Evolutionary conservation across 2,113 vertebrate genomes (phyloP).

Genomic region (Hippocampus comes): DNA sequence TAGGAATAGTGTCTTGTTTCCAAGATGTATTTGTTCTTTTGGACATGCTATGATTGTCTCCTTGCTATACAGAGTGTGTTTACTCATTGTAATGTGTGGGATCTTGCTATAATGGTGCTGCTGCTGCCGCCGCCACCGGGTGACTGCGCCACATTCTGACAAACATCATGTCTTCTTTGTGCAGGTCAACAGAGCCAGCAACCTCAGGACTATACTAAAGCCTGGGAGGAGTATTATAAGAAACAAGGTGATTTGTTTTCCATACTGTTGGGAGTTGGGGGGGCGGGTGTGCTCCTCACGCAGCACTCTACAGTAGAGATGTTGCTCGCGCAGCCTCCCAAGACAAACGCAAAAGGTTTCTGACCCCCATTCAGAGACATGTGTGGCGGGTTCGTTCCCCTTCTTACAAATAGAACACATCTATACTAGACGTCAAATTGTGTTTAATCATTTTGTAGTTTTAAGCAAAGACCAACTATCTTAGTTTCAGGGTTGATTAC

Average conservation of each 20-base stretch:
- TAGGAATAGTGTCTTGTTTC: constrained; percentile 34
- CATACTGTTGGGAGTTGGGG: constrained; percentile 36
- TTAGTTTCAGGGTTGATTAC: no score
- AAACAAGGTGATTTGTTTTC: constrained; percentile 71
- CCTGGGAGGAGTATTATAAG: constrained; percentile 81
- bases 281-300: constrained; percentile 24
- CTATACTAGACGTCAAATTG: background rate
- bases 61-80: constrained; percentile 26
- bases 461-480: background rate
- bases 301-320: constrained; percentile 61
- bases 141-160: constrained; percentile 9
- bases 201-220: constrained; percentile 80
- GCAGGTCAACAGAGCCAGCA: constrained; percentile 79
- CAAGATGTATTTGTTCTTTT: constrained; percentile 15
- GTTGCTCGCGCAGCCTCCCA: constrained; percentile 57
- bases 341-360: constrained; percentile 72
- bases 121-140: background rate
- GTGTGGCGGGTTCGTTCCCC: constrained; percentile 75
- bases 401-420: constrained; percentile 48
- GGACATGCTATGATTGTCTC: constrained; percentile 24
- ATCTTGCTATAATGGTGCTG: background rate
- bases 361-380: constrained; percentile 62
- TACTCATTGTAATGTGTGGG: constrained; percentile 22
- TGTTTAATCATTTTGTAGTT: background rate
- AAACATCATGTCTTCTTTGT: constrained; percentile 18